A percentile compares a stretch with the other conserved stretches of the same genome.
phyloP scores from a whole-genome alignment of 1,140 invertebrate species.

The Megalopta genalis region DNA sequence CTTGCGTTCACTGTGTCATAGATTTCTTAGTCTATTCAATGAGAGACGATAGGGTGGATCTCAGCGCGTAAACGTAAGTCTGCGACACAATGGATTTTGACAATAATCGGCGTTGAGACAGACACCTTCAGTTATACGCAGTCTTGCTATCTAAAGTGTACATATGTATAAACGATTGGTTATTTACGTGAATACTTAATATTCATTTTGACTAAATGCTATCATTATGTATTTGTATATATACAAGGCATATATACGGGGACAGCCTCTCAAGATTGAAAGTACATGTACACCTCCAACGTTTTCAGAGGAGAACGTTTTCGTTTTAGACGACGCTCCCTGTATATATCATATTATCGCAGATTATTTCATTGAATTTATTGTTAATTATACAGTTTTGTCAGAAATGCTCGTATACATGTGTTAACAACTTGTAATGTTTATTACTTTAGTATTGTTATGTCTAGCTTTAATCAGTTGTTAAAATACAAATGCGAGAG shows the following conservation, averaged over 20 bases:
- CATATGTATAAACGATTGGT: constrained; percentile 52
- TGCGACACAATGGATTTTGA: constrained; percentile 48
- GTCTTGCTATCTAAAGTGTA: constrained; percentile 49
- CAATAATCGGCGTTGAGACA: constrained; percentile 58
- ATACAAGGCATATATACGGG: constrained; percentile 35
- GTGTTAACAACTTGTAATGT: constrained; percentile 64
- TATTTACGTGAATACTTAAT: constrained; percentile 66
- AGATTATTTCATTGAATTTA: constrained; percentile 36
- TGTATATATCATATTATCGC: constrained; percentile 8
- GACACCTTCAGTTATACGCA: constrained; percentile 29
- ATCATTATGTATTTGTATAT: constrained; percentile 45
- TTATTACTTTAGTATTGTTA: constrained; percentile 69
- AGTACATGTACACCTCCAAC: background rate
- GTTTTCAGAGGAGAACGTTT: background rate
- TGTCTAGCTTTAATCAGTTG: constrained; percentile 62
- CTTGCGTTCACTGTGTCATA: constrained; percentile 1
- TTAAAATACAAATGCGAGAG: constrained; percentile 43
- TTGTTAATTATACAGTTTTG: constrained; percentile 35
- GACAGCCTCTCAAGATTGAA: background rate
- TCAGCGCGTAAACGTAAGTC: background rate
- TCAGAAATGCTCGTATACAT: constrained; percentile 68
- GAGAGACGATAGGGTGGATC: background rate
- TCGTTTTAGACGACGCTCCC: background rate
- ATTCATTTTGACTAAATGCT: constrained; percentile 66
- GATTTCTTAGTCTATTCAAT: background rate